Percentiles rank a stretch among this genome's conserved stretches.
Conservation (phyloP, 2,888 invertebrate species). For the Arctia plantaginis region DNA sequence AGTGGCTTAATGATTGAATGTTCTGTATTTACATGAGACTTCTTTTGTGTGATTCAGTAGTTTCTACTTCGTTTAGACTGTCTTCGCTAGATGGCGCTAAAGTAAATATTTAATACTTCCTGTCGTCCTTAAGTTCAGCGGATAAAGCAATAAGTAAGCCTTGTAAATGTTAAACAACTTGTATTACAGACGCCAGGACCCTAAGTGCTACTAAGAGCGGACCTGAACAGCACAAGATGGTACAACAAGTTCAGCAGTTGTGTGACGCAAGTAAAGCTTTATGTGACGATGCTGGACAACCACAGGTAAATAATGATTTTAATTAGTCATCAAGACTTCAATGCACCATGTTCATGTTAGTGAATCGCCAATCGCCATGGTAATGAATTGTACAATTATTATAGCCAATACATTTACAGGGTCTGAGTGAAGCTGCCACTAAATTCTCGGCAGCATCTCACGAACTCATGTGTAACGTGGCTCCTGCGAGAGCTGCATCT, state of each 20-base stretch:
- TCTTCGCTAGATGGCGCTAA: no score
- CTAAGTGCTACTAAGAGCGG: slow-evolving; percentile 15
- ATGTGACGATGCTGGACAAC: slow-evolving; percentile 27
- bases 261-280: slow-evolving; percentile 33
- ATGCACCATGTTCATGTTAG: background rate
- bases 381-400: background rate
- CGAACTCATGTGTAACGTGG: slow-evolving; percentile 30
- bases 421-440: slow-evolving; percentile 30
- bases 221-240: background rate
- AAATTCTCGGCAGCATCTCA: slow-evolving; percentile 39
- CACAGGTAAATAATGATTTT: slow-evolving; percentile 20
- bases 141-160: no score
- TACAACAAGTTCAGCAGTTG: slow-evolving; percentile 24
- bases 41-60: no score
- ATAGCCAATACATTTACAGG: slow-evolving; percentile 22
- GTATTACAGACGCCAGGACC: slow-evolving; percentile 2
- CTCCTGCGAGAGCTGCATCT: slow-evolving; percentile 9
- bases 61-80: no score
- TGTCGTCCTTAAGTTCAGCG: no score
- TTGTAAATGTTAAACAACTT: background rate
- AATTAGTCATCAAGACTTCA: no score
- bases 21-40: no score
- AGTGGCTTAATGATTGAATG: no score
- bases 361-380: background rate
- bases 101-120: no score